phyloP scores from a whole-genome alignment of 2,113 vertebrate species.

The Ancistrus triradiatus region DNA sequence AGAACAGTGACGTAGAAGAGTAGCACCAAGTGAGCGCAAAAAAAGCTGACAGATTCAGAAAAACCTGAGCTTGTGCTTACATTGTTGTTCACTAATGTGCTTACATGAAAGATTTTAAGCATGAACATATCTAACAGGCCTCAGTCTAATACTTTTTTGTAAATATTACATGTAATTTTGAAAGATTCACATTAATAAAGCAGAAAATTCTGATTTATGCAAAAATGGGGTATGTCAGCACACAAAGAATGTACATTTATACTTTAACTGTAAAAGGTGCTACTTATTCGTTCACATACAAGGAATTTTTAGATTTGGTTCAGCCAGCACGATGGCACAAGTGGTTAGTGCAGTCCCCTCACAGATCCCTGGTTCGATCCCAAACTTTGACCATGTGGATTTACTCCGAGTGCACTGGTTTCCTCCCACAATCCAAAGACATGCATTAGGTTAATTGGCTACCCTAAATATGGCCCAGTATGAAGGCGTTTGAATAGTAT shows the following conservation, averaged over 20 bases:
- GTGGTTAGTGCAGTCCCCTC: no score
- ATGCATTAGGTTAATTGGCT: no score
- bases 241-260: background rate
- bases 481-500: no score
- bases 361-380: no score
- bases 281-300: background rate
- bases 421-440: no score
- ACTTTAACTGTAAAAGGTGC: background rate
- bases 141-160: conserved; percentile 3
- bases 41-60: background rate
- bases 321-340: no score
- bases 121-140: conserved; percentile 16
- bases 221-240: background rate
- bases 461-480: no score
- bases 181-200: conserved; percentile 2
- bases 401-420: no score
- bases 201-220: background rate
- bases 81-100: conserved; percentile 6
- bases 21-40: background rate
- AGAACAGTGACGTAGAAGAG: background rate
- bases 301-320: background rate
- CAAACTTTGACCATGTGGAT: no score
- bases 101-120: conserved; percentile 19
- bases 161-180: background rate
- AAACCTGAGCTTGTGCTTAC: conserved; percentile 1